Evolutionary conservation across 2,113 vertebrate genomes (phyloP), one percentile per base, ranked within the genome.

Genomic region (Chamaea fasciata): DNA sequence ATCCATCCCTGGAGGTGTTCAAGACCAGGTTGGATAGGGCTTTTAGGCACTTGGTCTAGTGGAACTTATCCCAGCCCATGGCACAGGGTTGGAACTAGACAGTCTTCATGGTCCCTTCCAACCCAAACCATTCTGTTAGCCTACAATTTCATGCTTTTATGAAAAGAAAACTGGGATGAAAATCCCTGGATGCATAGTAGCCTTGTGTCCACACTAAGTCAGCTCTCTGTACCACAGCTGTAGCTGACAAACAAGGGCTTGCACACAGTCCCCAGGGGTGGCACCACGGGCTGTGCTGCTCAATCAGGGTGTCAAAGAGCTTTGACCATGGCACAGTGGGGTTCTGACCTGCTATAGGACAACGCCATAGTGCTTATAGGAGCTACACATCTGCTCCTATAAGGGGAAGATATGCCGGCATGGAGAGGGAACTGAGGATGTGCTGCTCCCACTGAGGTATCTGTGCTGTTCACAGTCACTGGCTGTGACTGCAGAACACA

Each of bases 341-440:
- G 7, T 39, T 67, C 39, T 59, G 52, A 7, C 23, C 57, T 50
- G 55, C 52, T 42, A 15, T 30, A 31, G 23, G 37, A 52, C 39
- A 33, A 24, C 26, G 18, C 30, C 56, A 24, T 22, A 37, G 35
- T 15, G 42, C 77, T 84, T 33, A 56, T 1, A 50, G 24, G 39
- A 78, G 28, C 28, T 68, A 39, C 14, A 15, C 27, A 28, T 52
- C 19, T 56, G 44, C 46, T 80, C 15, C 41, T 35, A 11, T 59
- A 18, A 56, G 17, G 19, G 13, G 28, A 76, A 69, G 16, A 8
- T 24, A n/a, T 0, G 2, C 8, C 44, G 24, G 0, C 11, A 22
- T 12, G 35, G 57, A 77, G 50, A 76, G 33, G 33, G 37, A 76
- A 18, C 11, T n/a, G 68, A 73, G n/a, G 74, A 57, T 67, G 78